These are phyloP conservation scores for Mugil cephalus DNA, from an alignment of 2,113 vertebrate genomes.

Conservation along the genomic window DNA sequence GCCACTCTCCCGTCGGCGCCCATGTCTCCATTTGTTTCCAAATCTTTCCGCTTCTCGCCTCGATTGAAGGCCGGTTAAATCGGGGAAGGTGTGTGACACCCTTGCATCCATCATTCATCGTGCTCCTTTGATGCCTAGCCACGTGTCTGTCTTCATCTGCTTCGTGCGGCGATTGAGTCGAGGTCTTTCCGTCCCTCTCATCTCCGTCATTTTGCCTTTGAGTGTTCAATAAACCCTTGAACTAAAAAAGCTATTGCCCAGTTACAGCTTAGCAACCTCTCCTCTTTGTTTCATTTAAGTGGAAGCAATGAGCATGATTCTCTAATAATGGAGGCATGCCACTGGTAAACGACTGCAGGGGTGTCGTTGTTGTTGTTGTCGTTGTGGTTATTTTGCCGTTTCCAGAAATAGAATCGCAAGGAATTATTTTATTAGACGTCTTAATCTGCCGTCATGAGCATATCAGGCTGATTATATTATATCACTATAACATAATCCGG, in stretches of 20 bases:
- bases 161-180: not conserved
- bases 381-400: not conserved
- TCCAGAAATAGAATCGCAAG: not conserved
- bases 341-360: too few species aligned
- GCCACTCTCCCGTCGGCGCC: slow-evolving; percentile 18
- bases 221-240: not conserved
- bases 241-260: not conserved
- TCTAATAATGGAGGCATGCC: not conserved
- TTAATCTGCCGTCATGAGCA: not conserved
- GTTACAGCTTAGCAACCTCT: not conserved
- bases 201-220: not conserved
- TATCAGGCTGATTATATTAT: not conserved
- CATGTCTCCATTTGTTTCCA: slow-evolving; percentile 32
- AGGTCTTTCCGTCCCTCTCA: too few species aligned
- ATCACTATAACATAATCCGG: not conserved
- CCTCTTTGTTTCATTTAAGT: not conserved
- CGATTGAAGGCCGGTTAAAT: slow-evolving; percentile 49
- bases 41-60: slow-evolving; percentile 25
- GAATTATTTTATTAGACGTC: not conserved
- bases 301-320: not conserved
- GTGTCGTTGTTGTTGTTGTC: too few species aligned
- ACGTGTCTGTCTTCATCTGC: not conserved
- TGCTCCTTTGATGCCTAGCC: slow-evolving; percentile 23
- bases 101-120: slow-evolving; percentile 27
- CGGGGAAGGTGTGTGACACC: slow-evolving; percentile 15